phyloP scores from a whole-genome alignment of 2,888 invertebrate species.

The Ctenicera cuprea region DNA sequence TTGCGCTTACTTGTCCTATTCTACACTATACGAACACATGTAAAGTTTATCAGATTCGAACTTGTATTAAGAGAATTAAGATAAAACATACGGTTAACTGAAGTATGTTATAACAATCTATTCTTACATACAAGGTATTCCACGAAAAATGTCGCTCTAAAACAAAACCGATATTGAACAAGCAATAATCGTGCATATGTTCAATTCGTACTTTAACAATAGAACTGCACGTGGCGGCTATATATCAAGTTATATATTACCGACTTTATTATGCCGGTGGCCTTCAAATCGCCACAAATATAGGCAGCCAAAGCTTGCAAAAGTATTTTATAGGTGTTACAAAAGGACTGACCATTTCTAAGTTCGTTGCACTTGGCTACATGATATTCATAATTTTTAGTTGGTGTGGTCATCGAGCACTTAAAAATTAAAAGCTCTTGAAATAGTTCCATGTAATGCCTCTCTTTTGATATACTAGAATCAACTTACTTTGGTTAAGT shows the following conservation, averaged over 20 bases:
- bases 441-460: slow-evolving; percentile 12
- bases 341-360: slow-evolving; percentile 25
- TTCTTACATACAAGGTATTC: no score
- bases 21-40: no score
- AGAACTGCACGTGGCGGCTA: slow-evolving; percentile 26
- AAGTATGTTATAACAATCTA: no score
- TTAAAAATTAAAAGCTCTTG: slow-evolving; percentile 27
- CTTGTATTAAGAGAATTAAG: no score
- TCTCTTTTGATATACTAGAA: background rate
- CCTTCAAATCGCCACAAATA: slow-evolving; percentile 41
- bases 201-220: slow-evolving; percentile 33
- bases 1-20: no score
- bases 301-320: slow-evolving; percentile 30
- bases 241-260: slow-evolving; percentile 38
- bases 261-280: slow-evolving; percentile 41
- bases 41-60: no score
- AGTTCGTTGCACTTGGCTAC: slow-evolving; percentile 33
- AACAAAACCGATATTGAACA: background rate
- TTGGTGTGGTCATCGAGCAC: slow-evolving; percentile 12
- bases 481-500: background rate
- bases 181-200: slow-evolving; percentile 10
- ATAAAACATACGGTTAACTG: no score
- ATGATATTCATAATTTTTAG: slow-evolving; percentile 20
- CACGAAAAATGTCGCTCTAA: no score
- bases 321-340: slow-evolving; percentile 39